Conservation (phyloP, 2,888 invertebrate species). For the Amphipyra berbera region DNA sequence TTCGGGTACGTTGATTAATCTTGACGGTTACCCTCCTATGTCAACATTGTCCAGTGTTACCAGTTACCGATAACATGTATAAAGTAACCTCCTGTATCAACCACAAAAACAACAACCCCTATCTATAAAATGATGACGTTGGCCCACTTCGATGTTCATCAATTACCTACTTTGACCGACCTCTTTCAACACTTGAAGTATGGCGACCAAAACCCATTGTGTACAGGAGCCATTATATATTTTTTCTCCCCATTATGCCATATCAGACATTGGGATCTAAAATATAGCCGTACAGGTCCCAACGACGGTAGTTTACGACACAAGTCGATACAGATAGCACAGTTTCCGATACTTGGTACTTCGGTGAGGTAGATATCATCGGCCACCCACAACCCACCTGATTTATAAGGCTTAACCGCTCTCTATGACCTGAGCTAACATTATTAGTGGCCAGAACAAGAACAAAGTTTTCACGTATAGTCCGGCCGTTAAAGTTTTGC, state of each 20-base stretch:
- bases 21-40: no score
- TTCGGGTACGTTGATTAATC: no score
- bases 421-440: constrained; percentile 31
- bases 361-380: constrained; percentile 44
- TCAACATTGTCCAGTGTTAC: no score
- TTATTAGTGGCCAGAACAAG: constrained; percentile 11
- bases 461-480: background rate
- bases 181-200: constrained; percentile 37
- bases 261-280: constrained; percentile 50
- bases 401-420: constrained; percentile 48
- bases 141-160: constrained; percentile 29
- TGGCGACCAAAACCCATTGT: constrained; percentile 32
- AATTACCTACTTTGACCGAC: constrained; percentile 32
- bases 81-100: no score
- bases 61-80: no score
- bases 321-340: constrained; percentile 55
- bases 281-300: constrained; percentile 42
- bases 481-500: background rate
- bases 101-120: no score
- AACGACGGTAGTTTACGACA: constrained; percentile 45
- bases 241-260: constrained; percentile 52
- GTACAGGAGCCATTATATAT: constrained; percentile 39
- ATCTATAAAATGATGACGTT: background rate
- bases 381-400: constrained; percentile 39
- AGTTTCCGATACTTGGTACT: constrained; percentile 46